Percentiles rank a stretch among this genome's conserved stretches.
These are phyloP conservation scores for Neelides sp. DNA, from an alignment of 1,140 invertebrate genomes.

Conservation along the genomic window DNA sequence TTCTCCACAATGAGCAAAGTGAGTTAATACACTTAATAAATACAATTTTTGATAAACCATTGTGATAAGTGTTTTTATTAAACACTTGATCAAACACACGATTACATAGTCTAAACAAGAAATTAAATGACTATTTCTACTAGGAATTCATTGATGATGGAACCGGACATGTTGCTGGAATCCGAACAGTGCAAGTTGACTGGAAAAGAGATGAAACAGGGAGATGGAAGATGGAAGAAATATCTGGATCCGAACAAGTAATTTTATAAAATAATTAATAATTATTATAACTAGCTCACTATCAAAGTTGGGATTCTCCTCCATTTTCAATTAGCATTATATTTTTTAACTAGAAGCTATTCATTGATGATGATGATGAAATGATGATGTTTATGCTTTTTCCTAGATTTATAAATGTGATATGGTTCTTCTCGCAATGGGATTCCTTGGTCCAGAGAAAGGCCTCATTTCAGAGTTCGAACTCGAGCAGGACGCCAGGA, in stretches of 20 bases:
- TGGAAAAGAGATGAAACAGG: slow-evolving; percentile 88
- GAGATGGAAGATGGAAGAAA: slow-evolving; percentile 86
- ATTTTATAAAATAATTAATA: neutral
- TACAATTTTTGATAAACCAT: too few species aligned
- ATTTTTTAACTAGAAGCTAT: neutral
- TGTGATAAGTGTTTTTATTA: too few species aligned
- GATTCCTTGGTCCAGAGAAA: slow-evolving; percentile 92
- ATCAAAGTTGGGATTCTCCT: too few species aligned
- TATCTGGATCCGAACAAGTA: slow-evolving; percentile 63
- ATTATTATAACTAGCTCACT: slow-evolving; percentile 8
- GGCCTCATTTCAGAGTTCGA: slow-evolving; percentile 72
- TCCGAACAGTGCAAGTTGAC: slow-evolving; percentile 77
- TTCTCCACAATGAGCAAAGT: slow-evolving; percentile 85
- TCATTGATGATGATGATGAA: neutral
- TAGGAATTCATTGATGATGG: slow-evolving; percentile 86
- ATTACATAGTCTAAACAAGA: neutral
- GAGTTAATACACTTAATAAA: slow-evolving; percentile 25
- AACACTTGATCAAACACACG: too few species aligned
- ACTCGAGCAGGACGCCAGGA: slow-evolving; percentile 72
- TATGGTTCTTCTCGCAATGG: slow-evolving; percentile 92
- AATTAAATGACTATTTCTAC: slow-evolving; percentile 1
- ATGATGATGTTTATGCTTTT: neutral
- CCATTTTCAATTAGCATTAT: neutral
- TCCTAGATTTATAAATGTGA: slow-evolving; percentile 65
- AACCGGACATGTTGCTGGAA: slow-evolving; percentile 63